Base-by-base conservation (phyloP, 1,140 invertebrate genomes). In the Anoplolepis gracilipes region DNA sequence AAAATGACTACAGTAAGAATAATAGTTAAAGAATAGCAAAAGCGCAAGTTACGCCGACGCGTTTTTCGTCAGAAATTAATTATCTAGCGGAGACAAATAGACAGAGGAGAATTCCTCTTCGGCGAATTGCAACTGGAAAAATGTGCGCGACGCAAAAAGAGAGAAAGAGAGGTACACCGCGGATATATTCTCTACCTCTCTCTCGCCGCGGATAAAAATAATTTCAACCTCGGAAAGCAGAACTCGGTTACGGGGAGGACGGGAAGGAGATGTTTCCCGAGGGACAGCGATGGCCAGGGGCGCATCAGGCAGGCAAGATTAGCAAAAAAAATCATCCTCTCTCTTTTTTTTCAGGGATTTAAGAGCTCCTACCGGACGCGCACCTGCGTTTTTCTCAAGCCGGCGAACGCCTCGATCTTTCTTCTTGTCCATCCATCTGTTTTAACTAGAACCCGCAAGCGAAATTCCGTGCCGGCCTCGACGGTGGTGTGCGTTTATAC, bases 381-480 rank as follows among this genome's bases (percentile, higher is more conserved):
- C 84, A 86, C 70, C 78, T 86, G 85, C 73, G 67, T 72, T 62
- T 78, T 89, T 89, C 87, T 88, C 88, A 86, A 76, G 78, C 64
- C 67, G 49, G 28, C 67, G 25, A 42, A 59, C 19, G 25, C 46
- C 84, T 81, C 76, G 87, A 88, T 89, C 73, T 75, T 89, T 69
- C 88, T 88, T 89, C 79, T 59, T 5, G 73, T 55, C 61, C 42
- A 25, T 65, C 55, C 49, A 42, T 61, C 84, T 57, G 84, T 67
- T 86, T 88, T 73, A 36, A 22, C 72, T 61, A 42, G 36, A 88
- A 53, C 42, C 65, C 39, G n/a, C 28, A 57, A 49, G 57, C 70
- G 69, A 89, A 76, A 81, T 79, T 85, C 55, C 36, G 75, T 84
- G 55, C 67, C 28, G 28, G 64, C 53, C 25, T 72, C 22, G 46